Conservation (phyloP, 2,113 vertebrate genomes). For the Ellobius talpinus region DNA sequence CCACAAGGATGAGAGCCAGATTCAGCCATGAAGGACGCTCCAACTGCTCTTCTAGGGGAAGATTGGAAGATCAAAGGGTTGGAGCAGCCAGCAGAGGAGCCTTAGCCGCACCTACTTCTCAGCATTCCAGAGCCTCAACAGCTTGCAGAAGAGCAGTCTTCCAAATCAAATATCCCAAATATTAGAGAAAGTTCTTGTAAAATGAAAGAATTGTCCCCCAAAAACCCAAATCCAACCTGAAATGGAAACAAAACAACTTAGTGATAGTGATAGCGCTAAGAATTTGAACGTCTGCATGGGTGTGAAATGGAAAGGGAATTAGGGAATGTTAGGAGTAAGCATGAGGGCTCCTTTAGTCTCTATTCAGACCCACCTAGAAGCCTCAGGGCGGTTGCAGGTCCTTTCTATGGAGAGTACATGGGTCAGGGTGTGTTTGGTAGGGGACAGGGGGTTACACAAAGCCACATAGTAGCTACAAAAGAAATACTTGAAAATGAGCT, state of each 20-base stretch:
- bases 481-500: background rate
- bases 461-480: background rate
- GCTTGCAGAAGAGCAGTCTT: background rate
- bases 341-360: background rate
- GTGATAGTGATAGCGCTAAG: background rate
- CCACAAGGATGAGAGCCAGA: conserved; percentile 1
- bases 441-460: background rate
- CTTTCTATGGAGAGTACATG: background rate
- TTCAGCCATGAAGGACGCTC: background rate
- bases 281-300: background rate
- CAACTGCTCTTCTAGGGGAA: background rate
- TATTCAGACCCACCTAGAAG: background rate
- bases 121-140: background rate
- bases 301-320: background rate
- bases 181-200: background rate
- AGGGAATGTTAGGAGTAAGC: background rate
- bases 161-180: background rate
- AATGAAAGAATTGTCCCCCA: background rate
- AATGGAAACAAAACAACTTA: background rate
- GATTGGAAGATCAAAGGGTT: background rate
- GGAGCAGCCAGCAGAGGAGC: background rate
- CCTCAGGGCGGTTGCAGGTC: background rate
- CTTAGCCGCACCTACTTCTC: background rate
- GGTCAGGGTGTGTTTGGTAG: background rate
- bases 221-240: background rate